These are phyloP conservation scores for Girardinichthys multiradiatus DNA, from an alignment of 2,113 vertebrate species.

Conservation along the genomic window DNA sequence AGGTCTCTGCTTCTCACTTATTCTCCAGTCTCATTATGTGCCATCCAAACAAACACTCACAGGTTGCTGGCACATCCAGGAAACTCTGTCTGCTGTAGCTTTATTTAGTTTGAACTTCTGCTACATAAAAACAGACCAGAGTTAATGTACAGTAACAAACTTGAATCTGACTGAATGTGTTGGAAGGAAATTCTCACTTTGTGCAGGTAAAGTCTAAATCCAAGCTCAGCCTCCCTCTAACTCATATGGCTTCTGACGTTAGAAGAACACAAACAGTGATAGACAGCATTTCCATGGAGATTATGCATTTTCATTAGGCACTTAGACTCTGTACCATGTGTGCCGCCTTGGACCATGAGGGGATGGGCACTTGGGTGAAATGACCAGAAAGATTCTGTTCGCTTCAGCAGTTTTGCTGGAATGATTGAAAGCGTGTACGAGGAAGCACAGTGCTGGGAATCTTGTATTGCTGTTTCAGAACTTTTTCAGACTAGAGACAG, in stretches of 20 bases:
- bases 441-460: conserved; percentile 47
- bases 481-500: conserved; percentile 54
- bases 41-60: conserved; percentile 35
- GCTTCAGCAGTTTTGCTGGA: conserved; percentile 72
- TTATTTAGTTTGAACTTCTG: not conserved
- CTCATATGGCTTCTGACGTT: conserved; percentile 18
- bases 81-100: not conserved
- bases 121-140: not conserved
- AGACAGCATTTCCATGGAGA: conserved; percentile 61
- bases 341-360: conserved; percentile 42
- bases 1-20: conserved; percentile 33
- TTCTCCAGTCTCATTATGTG: conserved; percentile 44
- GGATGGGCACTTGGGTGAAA: conserved; percentile 60
- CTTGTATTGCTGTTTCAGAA: conserved; percentile 67
- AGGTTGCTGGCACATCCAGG: not conserved
- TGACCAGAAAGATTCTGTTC: conserved; percentile 65
- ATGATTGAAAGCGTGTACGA: conserved; percentile 65
- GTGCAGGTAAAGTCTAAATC: not conserved
- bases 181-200: not conserved
- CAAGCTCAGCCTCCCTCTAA: too few species aligned
- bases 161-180: not conserved
- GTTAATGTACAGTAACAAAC: not conserved
- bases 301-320: conserved; percentile 63
- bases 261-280: conserved; percentile 25
- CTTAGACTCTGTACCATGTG: conserved; percentile 56